Evolutionary conservation across 1,140 invertebrate species (phyloP).

Genomic region (Drosophila mayri): DNA sequence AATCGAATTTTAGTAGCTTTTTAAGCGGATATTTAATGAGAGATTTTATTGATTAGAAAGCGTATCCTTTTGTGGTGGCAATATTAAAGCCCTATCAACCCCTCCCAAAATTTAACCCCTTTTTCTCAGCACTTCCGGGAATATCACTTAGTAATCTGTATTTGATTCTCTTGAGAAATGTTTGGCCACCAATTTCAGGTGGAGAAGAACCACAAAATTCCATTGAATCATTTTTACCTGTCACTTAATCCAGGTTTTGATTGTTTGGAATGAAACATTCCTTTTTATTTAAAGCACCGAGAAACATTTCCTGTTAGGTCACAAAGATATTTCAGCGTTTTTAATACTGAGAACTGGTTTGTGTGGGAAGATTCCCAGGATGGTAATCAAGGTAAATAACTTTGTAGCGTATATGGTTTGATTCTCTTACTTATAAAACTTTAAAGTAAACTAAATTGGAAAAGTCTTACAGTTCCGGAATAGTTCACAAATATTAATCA

Average conservation of each 20-base stretch:
- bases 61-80: too few relatives aligned
- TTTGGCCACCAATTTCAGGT: conserved; percentile 2
- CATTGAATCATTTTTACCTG: conserved; percentile 16
- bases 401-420: not conserved
- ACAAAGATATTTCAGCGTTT: not conserved
- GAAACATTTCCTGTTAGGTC: not conserved
- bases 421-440: not conserved
- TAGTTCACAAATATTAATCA: not conserved
- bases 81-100: not conserved
- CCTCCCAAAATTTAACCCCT: not conserved
- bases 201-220: not conserved
- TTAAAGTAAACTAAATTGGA: not conserved
- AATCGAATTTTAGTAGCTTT: conserved; percentile 1
- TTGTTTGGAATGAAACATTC: not conserved
- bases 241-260: conserved; percentile 9
- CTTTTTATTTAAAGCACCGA: not conserved
- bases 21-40: not conserved
- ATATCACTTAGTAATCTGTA: not conserved
- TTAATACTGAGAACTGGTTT: too few relatives aligned
- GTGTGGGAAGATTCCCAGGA: not conserved
- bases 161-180: not conserved
- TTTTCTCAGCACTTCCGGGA: not conserved
- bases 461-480: not conserved
- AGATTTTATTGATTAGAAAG: not conserved
- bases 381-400: not conserved